phyloP scores from a whole-genome alignment of 23 tunicate species.

The Trididemnum miniatum region DNA sequence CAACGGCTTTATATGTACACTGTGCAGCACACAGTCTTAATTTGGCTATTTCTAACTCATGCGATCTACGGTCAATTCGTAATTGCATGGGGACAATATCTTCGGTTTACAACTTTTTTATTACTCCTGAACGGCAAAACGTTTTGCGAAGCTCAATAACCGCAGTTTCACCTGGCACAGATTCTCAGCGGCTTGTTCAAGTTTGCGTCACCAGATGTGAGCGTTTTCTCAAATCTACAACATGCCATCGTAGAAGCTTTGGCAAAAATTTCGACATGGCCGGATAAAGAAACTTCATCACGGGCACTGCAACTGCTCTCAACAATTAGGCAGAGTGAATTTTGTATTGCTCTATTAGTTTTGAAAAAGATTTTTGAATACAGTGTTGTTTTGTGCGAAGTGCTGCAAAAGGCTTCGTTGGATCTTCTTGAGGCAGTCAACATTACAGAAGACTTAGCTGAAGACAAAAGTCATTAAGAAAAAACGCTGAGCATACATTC shows the following conservation, averaged over 20 bases:
- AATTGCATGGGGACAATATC: slow-evolving; percentile 12
- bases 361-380: slow-evolving; percentile 12
- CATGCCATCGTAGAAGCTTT: slow-evolving; percentile 9
- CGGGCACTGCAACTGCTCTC: slow-evolving; percentile 4
- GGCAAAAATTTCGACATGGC: slow-evolving; percentile 19
- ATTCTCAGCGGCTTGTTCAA: slow-evolving; percentile 10
- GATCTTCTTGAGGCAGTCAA: slow-evolving; percentile 11
- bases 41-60: slow-evolving; percentile 23
- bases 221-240: slow-evolving; percentile 22
- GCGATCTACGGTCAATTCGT: slow-evolving; percentile 16
- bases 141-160: slow-evolving; percentile 4
- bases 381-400: slow-evolving; percentile 4
- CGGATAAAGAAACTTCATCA: slow-evolving; percentile 20
- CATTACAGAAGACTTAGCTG: background rate
- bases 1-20: slow-evolving; percentile 18
- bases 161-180: background rate
- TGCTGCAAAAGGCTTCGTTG: background rate
- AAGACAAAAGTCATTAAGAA: slow-evolving; percentile 1
- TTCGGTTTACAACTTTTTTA: slow-evolving; percentile 9
- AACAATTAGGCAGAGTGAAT: slow-evolving; percentile 8
- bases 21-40: slow-evolving; percentile 20
- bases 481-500: slow-evolving; percentile 12
- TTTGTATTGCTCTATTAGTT: slow-evolving; percentile 18
- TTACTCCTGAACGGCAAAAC: background rate
- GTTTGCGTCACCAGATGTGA: slow-evolving; percentile 12